A percentile compares a stretch with the other conserved stretches of the same genome.
phyloP scores from a whole-genome alignment of 1,140 invertebrate genomes.

The Araneus ventricosus region DNA sequence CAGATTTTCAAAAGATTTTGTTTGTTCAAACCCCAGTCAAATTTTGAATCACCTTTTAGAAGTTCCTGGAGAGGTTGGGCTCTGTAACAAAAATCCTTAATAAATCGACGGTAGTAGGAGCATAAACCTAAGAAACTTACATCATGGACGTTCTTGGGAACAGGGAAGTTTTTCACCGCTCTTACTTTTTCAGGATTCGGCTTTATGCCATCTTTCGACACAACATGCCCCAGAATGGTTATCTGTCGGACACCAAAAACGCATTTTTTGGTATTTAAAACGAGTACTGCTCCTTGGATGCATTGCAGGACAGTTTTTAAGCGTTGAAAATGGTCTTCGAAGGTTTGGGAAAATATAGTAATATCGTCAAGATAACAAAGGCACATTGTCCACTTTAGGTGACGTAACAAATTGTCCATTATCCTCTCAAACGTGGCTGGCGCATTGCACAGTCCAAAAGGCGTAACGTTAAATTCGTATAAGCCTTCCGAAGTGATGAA shows the following conservation, averaged over 20 bases:
- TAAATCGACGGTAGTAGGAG: constrained; percentile 32
- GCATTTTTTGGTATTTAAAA: constrained; percentile 50
- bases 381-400: too few species aligned
- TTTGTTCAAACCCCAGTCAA: not conserved
- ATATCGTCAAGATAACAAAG: too few species aligned
- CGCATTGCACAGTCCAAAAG: constrained; percentile 79
- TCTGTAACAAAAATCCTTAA: not conserved
- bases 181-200: not conserved
- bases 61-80: not conserved
- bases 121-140: constrained; percentile 34
- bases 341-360: constrained; percentile 75
- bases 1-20: not conserved
- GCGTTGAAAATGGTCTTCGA: constrained; percentile 72
- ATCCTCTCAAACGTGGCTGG: constrained; percentile 58
- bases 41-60: not conserved
- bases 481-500: constrained; percentile 77
- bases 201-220: not conserved
- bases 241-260: not conserved
- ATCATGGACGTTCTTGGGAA: not conserved
- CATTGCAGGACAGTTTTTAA: too few species aligned
- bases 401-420: constrained; percentile 77
- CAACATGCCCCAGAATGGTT: constrained; percentile 30
- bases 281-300: not conserved
- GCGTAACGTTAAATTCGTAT: too few species aligned
- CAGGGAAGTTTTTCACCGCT: not conserved